Percentiles rank a stretch among this genome's conserved stretches.
These are phyloP conservation scores for Pseudachorutes palmiensis DNA, from an alignment of 1,140 invertebrate species.

Conservation along the genomic window DNA sequence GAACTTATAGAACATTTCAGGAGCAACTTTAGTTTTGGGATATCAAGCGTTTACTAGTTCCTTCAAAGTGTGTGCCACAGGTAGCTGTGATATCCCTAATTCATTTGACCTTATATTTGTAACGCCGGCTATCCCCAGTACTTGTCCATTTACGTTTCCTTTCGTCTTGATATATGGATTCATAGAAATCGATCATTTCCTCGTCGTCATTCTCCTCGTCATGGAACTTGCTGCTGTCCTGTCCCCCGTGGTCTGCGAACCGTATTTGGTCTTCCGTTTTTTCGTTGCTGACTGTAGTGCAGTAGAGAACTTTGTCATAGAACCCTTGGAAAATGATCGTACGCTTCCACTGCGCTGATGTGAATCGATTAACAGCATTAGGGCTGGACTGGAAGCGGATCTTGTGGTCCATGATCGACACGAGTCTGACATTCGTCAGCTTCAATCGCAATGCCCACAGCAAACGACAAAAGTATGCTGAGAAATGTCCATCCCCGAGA, in stretches of 20 bases:
- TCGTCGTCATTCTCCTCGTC: neutral
- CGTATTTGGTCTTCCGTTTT: neutral
- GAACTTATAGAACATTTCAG: too few relatives aligned
- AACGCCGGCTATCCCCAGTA: too few relatives aligned
- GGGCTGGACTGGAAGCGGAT: slow-evolving; percentile 8
- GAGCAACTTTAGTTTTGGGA: too few relatives aligned
- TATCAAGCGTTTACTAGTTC: too few relatives aligned
- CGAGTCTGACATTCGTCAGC: neutral
- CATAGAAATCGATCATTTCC: too few relatives aligned
- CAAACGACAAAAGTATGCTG: neutral
- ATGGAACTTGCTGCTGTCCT: neutral
- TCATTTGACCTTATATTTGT: too few relatives aligned
- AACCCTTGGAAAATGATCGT: neutral
- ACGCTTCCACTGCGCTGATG: neutral
- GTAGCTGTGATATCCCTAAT: too few relatives aligned
- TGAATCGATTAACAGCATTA: neutral
- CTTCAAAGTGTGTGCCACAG: too few relatives aligned
- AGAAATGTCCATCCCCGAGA: neutral
- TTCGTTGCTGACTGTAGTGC: neutral
- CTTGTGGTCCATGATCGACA: slow-evolving; percentile 10
- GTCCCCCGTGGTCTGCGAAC: neutral
- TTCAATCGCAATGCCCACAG: neutral
- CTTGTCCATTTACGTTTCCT: too few relatives aligned
- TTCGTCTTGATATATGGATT: too few relatives aligned
- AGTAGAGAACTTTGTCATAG: neutral